Conservation (phyloP, 2,113 vertebrate species). For the Albula glossodonta region DNA sequence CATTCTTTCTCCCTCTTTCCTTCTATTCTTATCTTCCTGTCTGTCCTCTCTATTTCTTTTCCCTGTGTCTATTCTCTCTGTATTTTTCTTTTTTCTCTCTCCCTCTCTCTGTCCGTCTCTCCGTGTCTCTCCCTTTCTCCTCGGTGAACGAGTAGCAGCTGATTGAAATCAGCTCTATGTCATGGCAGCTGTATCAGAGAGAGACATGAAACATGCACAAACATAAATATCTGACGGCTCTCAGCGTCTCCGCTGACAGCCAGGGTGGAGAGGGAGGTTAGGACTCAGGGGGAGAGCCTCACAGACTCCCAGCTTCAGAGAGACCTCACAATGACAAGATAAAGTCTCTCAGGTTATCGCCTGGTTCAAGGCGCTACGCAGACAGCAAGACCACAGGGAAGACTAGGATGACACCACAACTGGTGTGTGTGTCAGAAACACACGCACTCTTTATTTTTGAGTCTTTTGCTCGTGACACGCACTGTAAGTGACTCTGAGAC, state of each 20-base stretch:
- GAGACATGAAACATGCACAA: conserved; percentile 98
- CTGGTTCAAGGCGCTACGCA: conserved; percentile 84
- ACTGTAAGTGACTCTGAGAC: too few species aligned
- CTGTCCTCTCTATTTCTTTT: conserved; percentile 40
- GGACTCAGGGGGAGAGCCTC: conserved; percentile 88
- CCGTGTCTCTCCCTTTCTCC: conserved; percentile 45
- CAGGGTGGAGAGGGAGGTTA: conserved; percentile 92
- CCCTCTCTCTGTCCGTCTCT: background rate
- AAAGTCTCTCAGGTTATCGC: conserved; percentile 97
- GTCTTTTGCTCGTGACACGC: too few species aligned
- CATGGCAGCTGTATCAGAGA: conserved; percentile 93
- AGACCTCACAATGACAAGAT: conserved; percentile 91
- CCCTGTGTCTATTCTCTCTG: background rate
- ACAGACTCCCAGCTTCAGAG: conserved; percentile 90
- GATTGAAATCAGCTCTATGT: conserved; percentile 98
- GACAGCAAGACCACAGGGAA: conserved; percentile 79
- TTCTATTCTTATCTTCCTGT: conserved; percentile 3
- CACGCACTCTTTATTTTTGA: too few species aligned
- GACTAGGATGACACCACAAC: conserved; percentile 41
- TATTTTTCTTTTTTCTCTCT: conserved; percentile 42
- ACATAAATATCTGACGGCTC: conserved; percentile 99
- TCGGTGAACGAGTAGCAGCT: conserved; percentile 72
- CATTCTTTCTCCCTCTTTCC: background rate
- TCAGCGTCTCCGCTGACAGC: conserved; percentile 82
- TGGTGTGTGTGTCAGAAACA: background rate